phyloP scores from a whole-genome alignment of 2,113 vertebrate genomes.

The Bos javanicus region DNA sequence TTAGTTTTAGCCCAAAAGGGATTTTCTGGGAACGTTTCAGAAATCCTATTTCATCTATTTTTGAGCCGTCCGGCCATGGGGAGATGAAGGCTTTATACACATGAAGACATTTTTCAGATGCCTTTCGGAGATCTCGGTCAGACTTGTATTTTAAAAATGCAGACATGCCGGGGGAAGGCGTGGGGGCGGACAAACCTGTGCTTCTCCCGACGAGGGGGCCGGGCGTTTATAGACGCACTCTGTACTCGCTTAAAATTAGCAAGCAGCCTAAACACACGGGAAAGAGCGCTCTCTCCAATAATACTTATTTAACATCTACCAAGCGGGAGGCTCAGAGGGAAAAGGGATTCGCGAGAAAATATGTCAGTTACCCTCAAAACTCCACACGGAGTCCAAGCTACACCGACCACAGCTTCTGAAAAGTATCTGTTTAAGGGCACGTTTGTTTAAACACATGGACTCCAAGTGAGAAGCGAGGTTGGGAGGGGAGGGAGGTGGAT shows the following conservation, averaged over 20 bases:
- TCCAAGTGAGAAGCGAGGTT: background rate
- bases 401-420: background rate
- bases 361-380: background rate
- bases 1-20: background rate
- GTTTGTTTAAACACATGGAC: background rate
- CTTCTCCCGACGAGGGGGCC: background rate
- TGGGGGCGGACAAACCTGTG: accelerated
- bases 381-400: background rate
- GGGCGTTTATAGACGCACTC: background rate
- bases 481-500: background rate
- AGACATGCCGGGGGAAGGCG: accelerated
- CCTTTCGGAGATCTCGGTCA: slow-evolving; percentile 5
- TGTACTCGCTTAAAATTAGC: background rate
- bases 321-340: accelerated
- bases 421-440: background rate
- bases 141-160: slow-evolving; percentile 43
- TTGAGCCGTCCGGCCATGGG: background rate
- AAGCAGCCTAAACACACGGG: background rate
- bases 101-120: slow-evolving; percentile 43
- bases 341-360: background rate
- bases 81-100: slow-evolving; percentile 6
- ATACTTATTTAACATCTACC: background rate
- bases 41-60: slow-evolving; percentile 25
- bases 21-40: slow-evolving; percentile 21
- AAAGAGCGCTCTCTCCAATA: background rate